Evolutionary conservation across 2,797 vertebrate species (phyloP), one percentile per base, ranked within the genome.

Genomic region (Megalops cyprinoides): DNA sequence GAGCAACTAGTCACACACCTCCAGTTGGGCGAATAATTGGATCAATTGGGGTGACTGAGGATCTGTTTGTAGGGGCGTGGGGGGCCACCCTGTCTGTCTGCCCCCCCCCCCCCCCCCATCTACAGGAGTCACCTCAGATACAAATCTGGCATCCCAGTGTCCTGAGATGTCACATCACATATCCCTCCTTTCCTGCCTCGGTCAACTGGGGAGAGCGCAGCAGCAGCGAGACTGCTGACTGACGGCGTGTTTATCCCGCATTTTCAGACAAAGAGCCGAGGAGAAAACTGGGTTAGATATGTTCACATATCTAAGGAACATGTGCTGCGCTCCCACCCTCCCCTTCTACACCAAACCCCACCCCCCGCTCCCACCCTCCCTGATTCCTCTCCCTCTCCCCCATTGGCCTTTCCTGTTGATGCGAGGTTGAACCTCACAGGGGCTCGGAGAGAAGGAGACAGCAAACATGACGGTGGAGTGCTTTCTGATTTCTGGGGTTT

Each of bases 401-500:
- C 44, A 48, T 73, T 46, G 42, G 28, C 79, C 53, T 34, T 65
- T 51, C 79, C 73, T 65, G 71, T 71, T 80, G 79, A 77, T 77
- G 76, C 25, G 34, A 80, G 79, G 55, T 74, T 74, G 53, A 74
- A 78, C 77, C 56, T 62, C 23, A 79, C 25, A 25, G 28, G n/a
- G n/a, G 79, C 73, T 53, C 67, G 78, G 71, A 42, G 62, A 77
- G 79, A 77, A 69, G 51, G 49, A 49, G 42, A 78, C 39, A 39
- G 82, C 6, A 69, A 83, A 80, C 84, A 79, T 81, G 79, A 87
- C 82, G 84, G 82, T 44, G 79, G 71, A 81, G 78, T 15, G 84
- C 85, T 79, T 76, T 87, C 86, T 76, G 92, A 93, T 95, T 95
- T 92, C 94, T 88, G 83, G 86, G 80, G 94, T 93, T 95, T 95